Evolutionary conservation across 2,888 invertebrate genomes (phyloP), one percentile per base, ranked within the genome.

Genomic region (Dysmachus trigonus): DNA sequence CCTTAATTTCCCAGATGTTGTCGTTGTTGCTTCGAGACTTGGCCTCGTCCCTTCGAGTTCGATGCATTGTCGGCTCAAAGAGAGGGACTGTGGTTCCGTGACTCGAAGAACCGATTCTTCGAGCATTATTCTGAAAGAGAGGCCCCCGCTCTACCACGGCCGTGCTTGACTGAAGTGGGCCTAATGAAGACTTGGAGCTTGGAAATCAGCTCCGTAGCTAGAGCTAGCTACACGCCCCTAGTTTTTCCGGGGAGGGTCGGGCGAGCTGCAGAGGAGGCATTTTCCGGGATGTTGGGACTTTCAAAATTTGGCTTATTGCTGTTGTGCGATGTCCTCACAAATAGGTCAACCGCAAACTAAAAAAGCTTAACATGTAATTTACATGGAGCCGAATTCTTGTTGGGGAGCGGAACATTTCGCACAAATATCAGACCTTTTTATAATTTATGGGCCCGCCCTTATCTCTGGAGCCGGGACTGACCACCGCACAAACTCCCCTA

Each of bases 381-480:
- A 73, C 73, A 73, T 73, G 31, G 73, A 33, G 73, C 73, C 31
- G 33, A 73, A 73, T 33, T 73, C 31, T 73, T 73, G 76, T 76
- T 35, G 35, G 76, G 47, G 38, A 76, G 76, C 33, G 35, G 27
- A 76, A 76, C 38, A 76, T n/a, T 76, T 38, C 38, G 15, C 76
- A 76, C 35, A 76, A 35, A 76, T 76, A 73, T 76, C 76, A 76
- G 41, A 35, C 76, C 41, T 76, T 76, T 76, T 76, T 76, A 76
- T 76, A 76, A 76, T 76, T 76, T 76, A 76, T 76, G 41, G 38
- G 35, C 4, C 22, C 18, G 18, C 76, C 41, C 38, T 38, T 38
- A 38, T 38, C 38, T 76, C 35, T 15, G 27, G 22, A 38, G 35
- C 41, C 35, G 18, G 35, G 35, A 41, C 22, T 76, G 76, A 76